Conservation (phyloP, 2,797 vertebrate species). For the Moxostoma hubbsi region DNA sequence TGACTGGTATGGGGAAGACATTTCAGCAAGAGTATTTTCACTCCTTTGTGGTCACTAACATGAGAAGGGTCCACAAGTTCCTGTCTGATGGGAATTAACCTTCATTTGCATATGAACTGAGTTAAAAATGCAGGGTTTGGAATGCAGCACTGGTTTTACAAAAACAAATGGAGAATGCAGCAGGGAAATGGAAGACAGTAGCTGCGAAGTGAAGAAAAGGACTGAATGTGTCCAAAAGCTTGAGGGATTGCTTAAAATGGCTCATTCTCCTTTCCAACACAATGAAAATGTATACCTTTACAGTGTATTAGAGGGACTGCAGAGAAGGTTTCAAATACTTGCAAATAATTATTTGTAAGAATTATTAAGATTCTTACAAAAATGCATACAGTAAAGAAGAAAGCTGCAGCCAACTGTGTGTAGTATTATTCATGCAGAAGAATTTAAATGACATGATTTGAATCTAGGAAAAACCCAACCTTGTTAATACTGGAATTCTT, state of each 20-base stretch:
- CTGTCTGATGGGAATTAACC: slow-evolving; percentile 38
- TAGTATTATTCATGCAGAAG: too few relatives aligned
- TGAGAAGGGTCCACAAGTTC: slow-evolving; percentile 13
- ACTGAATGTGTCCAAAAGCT: not conserved
- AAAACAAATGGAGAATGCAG: slow-evolving; percentile 25
- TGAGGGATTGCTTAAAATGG: too few relatives aligned
- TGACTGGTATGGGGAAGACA: slow-evolving; percentile 33
- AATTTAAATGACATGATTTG: too few relatives aligned
- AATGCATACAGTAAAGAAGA: not conserved
- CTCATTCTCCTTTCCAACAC: too few relatives aligned
- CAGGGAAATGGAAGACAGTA: slow-evolving; percentile 38
- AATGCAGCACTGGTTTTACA: not conserved
- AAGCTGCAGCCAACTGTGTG: not conserved
- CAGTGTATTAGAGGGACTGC: too few relatives aligned
- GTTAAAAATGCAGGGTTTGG: slow-evolving; percentile 42
- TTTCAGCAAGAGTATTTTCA: slow-evolving; percentile 22
- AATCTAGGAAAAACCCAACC: too few relatives aligned
- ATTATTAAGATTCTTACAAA: slow-evolving; percentile 3
- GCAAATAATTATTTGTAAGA: too few relatives aligned
- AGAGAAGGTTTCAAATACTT: not conserved
- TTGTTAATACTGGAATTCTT: too few relatives aligned
- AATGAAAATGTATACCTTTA: too few relatives aligned
- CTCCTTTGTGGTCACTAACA: slow-evolving; percentile 15
- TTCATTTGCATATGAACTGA: slow-evolving; percentile 46
- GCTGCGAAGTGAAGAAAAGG: slow-evolving; percentile 17